Base-by-base conservation (phyloP, 2,113 vertebrate species). In the Ophthalmolycus amberensis region DNA sequence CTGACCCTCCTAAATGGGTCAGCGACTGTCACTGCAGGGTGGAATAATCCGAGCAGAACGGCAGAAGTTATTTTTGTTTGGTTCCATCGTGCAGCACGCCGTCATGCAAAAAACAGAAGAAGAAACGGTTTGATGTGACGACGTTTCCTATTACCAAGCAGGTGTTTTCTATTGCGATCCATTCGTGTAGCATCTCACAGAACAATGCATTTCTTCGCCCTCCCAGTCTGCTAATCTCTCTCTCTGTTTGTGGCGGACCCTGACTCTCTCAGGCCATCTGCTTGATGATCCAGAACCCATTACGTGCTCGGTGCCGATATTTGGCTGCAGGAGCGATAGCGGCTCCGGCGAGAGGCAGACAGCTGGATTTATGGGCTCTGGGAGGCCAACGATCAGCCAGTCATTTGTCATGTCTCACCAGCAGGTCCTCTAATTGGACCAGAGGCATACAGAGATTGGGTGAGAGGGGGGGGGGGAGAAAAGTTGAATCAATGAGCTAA, bases 331-430 rank as follows among this genome's bases (percentile, higher is more conserved):
- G 67, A 84, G 79, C n/a, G 48, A 68, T 62, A 25, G 85, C 71
- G 0, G 77, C 69, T 14, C 32, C 1, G 16, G 25, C 1, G 74
- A 48, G 46, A 59, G 65, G 63, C 50, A 82, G 88, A 73, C 82
- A 85, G 86, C 50, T 69, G 73, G 77, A 90, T 91, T 90, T 86
- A 89, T 90, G 69, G 68, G 71, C 9, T 29, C 58, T 22, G 79
- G 67, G 86, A 84, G 79, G 71, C 68, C 59, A 20, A 20, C 27
- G 32, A 69, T 85, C 81, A 81, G 71, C 65, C 81, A 50, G 67
- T 84, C 85, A 56, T 92, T 88, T 81, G 85, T 91, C 87, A 92
- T 82, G 73, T 86, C 80, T 44, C 12, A 84, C 71, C 74, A 84
- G 84, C 74, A 66, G 83, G 40, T 44, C 32, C 38, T 71, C 56